These are phyloP conservation scores for Drosophila bifasciata DNA, from an alignment of 1,140 invertebrate species.

Conservation along the genomic window DNA sequence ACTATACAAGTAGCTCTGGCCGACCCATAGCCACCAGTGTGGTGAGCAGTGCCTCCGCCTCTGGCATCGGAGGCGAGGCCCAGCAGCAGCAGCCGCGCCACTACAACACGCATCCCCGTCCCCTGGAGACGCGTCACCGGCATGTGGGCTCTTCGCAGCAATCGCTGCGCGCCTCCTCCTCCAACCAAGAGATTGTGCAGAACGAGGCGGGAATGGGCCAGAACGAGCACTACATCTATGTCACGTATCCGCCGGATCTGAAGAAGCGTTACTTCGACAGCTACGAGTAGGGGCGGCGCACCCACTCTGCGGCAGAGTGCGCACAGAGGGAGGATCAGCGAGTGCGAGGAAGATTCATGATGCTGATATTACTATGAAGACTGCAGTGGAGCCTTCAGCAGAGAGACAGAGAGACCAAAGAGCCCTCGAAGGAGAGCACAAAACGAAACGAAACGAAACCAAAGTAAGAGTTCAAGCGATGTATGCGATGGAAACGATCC, in stretches of 20 bases:
- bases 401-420: slow-evolving; percentile 51
- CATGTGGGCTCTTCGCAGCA: slow-evolving; percentile 77
- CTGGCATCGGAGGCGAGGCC: slow-evolving; percentile 15
- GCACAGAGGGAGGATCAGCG: background rate
- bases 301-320: too few relatives aligned
- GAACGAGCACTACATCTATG: slow-evolving; percentile 92
- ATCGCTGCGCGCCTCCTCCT: slow-evolving; percentile 76
- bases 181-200: slow-evolving; percentile 79
- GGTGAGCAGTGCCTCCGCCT: slow-evolving; percentile 40
- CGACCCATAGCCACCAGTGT: slow-evolving; percentile 65
- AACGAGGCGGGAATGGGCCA: slow-evolving; percentile 78
- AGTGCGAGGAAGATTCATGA: background rate
- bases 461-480: slow-evolving; percentile 18
- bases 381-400: slow-evolving; percentile 16
- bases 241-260: slow-evolving; percentile 92
- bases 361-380: slow-evolving; percentile 17
- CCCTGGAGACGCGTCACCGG: slow-evolving; percentile 74
- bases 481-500: slow-evolving; percentile 10
- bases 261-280: slow-evolving; percentile 92
- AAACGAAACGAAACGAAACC: slow-evolving; percentile 18
- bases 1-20: slow-evolving; percentile 77
- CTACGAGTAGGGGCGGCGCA: slow-evolving; percentile 86
- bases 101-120: slow-evolving; percentile 79
- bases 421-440: slow-evolving; percentile 30
- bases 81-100: slow-evolving; percentile 42